These are phyloP conservation scores for Syrista parreyssii DNA, from an alignment of 2,888 invertebrate genomes.

Conservation along the genomic window DNA sequence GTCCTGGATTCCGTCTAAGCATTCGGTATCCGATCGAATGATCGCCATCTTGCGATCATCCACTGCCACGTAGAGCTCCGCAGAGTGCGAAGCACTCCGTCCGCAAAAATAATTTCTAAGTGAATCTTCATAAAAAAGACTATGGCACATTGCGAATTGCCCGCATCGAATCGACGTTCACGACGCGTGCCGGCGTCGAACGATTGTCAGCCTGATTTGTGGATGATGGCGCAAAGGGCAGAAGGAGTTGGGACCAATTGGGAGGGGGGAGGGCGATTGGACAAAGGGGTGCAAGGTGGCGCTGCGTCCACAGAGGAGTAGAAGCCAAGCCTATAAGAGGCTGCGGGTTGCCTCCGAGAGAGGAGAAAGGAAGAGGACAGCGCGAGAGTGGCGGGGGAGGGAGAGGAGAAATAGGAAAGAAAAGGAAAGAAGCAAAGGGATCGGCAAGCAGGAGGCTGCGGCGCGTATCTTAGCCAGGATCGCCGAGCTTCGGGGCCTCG, in stretches of 20 bases:
- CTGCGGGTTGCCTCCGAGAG: background rate
- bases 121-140: too few species aligned
- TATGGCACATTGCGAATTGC: too few species aligned
- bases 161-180: too few species aligned
- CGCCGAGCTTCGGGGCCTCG: slow-evolving; percentile 47
- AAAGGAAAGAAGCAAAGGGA: slow-evolving; percentile 31
- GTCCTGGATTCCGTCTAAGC: too few species aligned
- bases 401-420: slow-evolving; percentile 22
- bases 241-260: slow-evolving; percentile 34
- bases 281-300: background rate
- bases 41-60: too few species aligned
- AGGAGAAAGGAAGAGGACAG: slow-evolving; percentile 12
- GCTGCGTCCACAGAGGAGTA: slow-evolving; percentile 30
- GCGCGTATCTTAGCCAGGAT: slow-evolving; percentile 46
- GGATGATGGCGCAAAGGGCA: slow-evolving; percentile 28
- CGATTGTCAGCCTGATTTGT: too few species aligned
- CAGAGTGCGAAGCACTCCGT: too few species aligned
- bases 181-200: too few species aligned
- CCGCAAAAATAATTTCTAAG: too few species aligned
- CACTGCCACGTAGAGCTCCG: slow-evolving; percentile 31
- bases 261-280: slow-evolving; percentile 5
- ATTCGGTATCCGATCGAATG: too few species aligned
- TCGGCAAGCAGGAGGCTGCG: slow-evolving; percentile 8
- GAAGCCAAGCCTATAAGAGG: background rate
- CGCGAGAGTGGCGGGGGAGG: slow-evolving; percentile 27